Conservation (phyloP, 2,113 vertebrate species). For the Psophia crepitans region DNA sequence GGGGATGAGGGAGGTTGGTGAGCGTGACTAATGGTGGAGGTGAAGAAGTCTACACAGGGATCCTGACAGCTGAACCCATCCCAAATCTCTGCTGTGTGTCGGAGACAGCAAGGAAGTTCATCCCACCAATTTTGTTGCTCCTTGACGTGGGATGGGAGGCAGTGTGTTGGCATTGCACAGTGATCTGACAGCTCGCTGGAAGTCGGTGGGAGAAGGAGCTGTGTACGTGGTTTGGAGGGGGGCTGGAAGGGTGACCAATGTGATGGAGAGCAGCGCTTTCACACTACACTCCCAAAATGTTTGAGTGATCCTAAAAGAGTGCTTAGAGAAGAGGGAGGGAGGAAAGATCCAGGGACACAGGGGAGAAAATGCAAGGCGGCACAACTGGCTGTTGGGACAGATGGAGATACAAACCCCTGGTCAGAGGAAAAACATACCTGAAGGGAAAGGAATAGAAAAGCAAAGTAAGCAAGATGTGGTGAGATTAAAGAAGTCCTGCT, state of each 20-base stretch:
- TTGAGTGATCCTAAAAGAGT: neutral
- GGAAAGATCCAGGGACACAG: neutral
- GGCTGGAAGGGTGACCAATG: accelerated
- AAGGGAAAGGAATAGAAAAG: neutral
- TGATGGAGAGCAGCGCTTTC: neutral
- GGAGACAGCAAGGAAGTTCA: neutral
- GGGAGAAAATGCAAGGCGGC: neutral
- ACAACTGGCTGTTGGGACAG: neutral
- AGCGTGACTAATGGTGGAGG: neutral
- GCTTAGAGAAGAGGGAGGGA: neutral
- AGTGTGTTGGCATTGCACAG: neutral
- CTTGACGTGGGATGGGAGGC: neutral
- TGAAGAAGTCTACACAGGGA: neutral
- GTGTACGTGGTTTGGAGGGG: accelerated
- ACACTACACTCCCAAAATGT: neutral
- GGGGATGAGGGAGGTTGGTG: neutral
- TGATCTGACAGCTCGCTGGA: accelerated
- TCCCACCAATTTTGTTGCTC: neutral
- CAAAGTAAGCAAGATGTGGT: neutral
- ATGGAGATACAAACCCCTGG: neutral
- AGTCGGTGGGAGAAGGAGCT: neutral
- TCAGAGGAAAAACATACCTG: neutral
- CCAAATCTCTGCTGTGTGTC: accelerated
- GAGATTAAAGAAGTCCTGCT: neutral
- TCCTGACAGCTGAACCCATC: neutral